phyloP scores from a whole-genome alignment of 2,113 vertebrate genomes.

The Leucopsar rothschildi region DNA sequence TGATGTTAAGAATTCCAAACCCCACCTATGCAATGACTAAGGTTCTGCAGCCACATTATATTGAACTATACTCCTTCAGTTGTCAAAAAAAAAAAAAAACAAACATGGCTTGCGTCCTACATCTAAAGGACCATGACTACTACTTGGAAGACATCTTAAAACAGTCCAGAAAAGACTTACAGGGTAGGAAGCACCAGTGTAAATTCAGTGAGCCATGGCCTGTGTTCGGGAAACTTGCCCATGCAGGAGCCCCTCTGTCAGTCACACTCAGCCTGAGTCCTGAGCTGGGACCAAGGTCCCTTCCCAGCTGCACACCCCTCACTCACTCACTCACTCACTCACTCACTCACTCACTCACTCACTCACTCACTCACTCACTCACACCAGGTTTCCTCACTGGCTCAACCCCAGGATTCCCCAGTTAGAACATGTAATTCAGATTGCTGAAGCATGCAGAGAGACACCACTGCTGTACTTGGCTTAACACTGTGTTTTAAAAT shows the following conservation, averaged over 20 bases:
- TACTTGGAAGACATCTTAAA: background rate
- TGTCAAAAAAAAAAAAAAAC: background rate
- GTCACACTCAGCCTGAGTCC: background rate
- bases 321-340: background rate
- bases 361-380: background rate
- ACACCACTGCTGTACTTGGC: background rate
- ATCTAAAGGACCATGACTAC: background rate
- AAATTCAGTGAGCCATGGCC: background rate
- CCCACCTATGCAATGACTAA: background rate
- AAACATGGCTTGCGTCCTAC: background rate
- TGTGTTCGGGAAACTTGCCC: background rate
- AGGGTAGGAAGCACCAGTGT: background rate
- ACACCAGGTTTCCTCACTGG: background rate
- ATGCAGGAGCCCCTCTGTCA: background rate
- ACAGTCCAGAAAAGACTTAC: background rate
- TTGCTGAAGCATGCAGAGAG: background rate
- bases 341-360: background rate
- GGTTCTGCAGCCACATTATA: background rate
- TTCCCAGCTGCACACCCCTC: background rate
- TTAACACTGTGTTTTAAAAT: background rate
- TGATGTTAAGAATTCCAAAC: background rate
- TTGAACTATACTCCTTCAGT: background rate
- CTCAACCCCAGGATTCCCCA: background rate
- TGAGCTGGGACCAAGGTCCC: background rate
- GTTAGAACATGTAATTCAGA: background rate